These are phyloP conservation scores for Eudemis profundana DNA, from an alignment of 2,888 invertebrate species.

Conservation along the genomic window DNA sequence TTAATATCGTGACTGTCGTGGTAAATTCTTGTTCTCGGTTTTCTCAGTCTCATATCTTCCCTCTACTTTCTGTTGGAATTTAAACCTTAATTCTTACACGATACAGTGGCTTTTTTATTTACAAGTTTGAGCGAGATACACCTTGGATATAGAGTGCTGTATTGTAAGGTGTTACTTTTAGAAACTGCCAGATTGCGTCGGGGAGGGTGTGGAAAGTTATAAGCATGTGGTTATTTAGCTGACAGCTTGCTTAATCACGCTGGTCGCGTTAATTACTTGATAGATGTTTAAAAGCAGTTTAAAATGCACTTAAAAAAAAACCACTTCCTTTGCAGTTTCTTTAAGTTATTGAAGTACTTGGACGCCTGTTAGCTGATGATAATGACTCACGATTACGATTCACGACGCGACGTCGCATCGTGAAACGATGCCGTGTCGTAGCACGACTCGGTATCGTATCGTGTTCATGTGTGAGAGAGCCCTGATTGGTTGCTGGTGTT, in stretches of 20 bases:
- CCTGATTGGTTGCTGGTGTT: too few relatives aligned
- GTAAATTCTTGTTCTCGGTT: slow-evolving; percentile 2
- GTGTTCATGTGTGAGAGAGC: too few relatives aligned
- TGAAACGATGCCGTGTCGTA: too few relatives aligned
- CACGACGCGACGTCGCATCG: too few relatives aligned
- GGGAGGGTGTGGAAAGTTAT: slow-evolving; percentile 16
- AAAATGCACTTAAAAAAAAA: too few relatives aligned
- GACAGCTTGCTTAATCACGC: slow-evolving; percentile 3
- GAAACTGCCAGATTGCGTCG: slow-evolving; percentile 28
- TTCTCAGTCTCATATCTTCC: neutral
- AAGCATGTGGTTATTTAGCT: slow-evolving; percentile 36
- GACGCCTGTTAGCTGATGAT: too few relatives aligned
- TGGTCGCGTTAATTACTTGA: slow-evolving; percentile 19
- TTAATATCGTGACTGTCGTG: slow-evolving; percentile 25
- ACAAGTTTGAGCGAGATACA: neutral
- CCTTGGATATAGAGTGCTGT: neutral
- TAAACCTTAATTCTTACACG: neutral
- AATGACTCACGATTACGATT: too few relatives aligned
- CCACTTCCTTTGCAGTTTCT: too few relatives aligned
- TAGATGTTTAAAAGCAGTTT: too few relatives aligned
- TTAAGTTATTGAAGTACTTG: too few relatives aligned
- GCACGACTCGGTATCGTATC: too few relatives aligned
- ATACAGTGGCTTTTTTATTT: neutral
- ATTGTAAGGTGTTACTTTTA: slow-evolving; percentile 31
- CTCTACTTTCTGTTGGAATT: neutral